A percentile compares a stretch with the other conserved stretches of the same genome.
phyloP scores from a whole-genome alignment of 2,797 vertebrate species.

The Emys orbicularis region DNA sequence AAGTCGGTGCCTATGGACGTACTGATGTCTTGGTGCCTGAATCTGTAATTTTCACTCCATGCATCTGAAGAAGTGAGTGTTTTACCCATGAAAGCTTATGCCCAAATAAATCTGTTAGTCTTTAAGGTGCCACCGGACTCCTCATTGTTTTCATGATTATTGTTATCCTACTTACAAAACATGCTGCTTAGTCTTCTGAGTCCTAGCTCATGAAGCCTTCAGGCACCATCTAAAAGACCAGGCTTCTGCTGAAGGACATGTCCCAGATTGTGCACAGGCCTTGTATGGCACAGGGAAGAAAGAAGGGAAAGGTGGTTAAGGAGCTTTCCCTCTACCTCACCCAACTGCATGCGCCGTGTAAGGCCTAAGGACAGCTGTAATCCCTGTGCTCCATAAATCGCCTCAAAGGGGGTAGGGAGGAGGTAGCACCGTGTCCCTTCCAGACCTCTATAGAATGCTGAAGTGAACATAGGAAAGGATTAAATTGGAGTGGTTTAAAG shows the following conservation, averaged over 20 bases:
- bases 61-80: too few species aligned
- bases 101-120: too few species aligned
- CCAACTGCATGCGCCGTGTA: background rate
- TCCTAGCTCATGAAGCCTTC: background rate
- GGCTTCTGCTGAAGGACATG: background rate
- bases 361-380: background rate
- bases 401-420: background rate
- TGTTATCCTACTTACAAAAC: background rate
- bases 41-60: too few species aligned
- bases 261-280: background rate
- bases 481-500: background rate
- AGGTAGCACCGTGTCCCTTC: background rate
- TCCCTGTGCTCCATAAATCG: background rate
- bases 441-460: background rate
- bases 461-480: background rate
- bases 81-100: too few species aligned
- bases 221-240: background rate
- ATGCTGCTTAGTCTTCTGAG: background rate
- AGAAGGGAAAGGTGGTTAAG: background rate
- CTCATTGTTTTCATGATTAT: background rate
- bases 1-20: too few species aligned
- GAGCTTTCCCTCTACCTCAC: background rate
- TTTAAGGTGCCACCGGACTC: too few species aligned
- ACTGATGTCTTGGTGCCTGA: background rate
- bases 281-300: background rate